Base-by-base conservation (phyloP, 1,140 invertebrate species). In the Megalonaias nervosa region DNA sequence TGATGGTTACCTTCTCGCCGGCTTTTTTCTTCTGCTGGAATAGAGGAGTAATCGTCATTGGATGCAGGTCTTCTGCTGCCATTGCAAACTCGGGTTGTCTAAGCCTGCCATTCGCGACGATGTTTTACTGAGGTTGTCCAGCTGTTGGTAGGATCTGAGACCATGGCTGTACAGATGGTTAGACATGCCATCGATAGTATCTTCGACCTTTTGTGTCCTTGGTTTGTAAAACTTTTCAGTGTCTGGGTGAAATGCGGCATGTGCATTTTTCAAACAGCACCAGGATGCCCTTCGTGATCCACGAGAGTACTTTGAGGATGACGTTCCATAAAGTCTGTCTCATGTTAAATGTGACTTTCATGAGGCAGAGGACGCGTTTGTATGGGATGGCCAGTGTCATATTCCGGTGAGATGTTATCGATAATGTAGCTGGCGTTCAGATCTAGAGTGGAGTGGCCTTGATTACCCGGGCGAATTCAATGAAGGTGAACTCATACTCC, bases 211-310 rank as follows among this genome's bases (percentile, higher is more conserved):
- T 4, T 31, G 26, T 31, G 26, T 80, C 6, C 11, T 76, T 9
- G 74, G 74, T 60, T 80, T 77, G 23, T 80, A 74, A 58, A 80
- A 79, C 1, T 65, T 31, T 31, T 67, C 60, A 15, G 62, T 16
- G 11, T 68, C 59, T 16, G 31, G 19, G 12, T 59, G 55, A 60
- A 57, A 31, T 68, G 57, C 21, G 55, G 13, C 2, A 9, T 17
- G 2, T 48, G 11, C 31, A 31, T 26, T 79, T 55, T 55, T 79
- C 60, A 55, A 79, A 75, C 17, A 78, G 55, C 62, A 78, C 17
- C 31, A 78, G 5, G 15, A 78, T 26, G 17, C 70, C 64, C 71
- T 74, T 78, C 71, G 57, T 78, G 6, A 48, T 57, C 15, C 61
- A 6, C 15, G 23, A 38, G 38, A 70, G 76, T 15, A 78, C 62